These are phyloP conservation scores for Oryzias melastigma DNA, from an alignment of 2,113 vertebrate genomes.

Conservation along the genomic window DNA sequence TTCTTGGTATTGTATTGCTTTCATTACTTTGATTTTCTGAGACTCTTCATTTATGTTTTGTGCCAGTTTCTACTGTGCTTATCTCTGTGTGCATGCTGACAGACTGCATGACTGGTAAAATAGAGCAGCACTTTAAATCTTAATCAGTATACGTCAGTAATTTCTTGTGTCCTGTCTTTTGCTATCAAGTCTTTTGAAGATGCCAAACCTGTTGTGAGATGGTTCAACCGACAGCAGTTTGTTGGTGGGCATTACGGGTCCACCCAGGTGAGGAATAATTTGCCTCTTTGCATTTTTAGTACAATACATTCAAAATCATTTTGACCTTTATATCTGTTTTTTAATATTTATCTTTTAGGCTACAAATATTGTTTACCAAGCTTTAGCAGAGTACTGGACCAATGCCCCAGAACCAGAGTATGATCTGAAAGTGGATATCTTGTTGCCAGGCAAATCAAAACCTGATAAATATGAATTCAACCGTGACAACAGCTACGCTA, in stretches of 20 bases:
- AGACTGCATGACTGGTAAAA: no score
- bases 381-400: conserved; percentile 81
- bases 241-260: conserved; percentile 77
- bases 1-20: no score
- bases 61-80: no score
- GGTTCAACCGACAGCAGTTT: conserved; percentile 82
- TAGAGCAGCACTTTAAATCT: no score
- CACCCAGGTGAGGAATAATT: conserved; percentile 77
- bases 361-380: conserved; percentile 89
- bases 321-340: background rate
- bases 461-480: conserved; percentile 54
- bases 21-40: no score
- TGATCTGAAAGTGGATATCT: conserved; percentile 80
- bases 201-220: conserved; percentile 64
- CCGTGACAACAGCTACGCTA: conserved; percentile 56
- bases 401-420: conserved; percentile 40
- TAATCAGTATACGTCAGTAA: no score
- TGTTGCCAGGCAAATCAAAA: conserved; percentile 65
- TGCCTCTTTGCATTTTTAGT: background rate
- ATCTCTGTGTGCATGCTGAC: no score
- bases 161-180: no score
- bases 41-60: no score
- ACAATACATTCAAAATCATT: background rate
- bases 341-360: conserved; percentile 68
- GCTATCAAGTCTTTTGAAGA: conserved; percentile 44